Evolutionary conservation across 2,888 invertebrate species (phyloP).

Genomic region (Drosophila meridiana): DNA sequence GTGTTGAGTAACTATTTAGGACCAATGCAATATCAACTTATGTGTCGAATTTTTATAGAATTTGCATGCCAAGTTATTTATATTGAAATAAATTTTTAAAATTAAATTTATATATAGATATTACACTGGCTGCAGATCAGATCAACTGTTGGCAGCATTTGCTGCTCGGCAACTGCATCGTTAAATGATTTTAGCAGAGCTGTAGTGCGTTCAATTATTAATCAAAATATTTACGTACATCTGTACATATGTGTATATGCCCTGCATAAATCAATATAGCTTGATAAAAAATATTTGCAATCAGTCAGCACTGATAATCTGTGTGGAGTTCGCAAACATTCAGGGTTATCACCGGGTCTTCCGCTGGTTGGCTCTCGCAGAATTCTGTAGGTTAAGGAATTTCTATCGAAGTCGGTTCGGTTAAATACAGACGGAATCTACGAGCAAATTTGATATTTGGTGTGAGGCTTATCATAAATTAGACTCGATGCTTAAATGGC

Average conservation of each 20-base stretch:
- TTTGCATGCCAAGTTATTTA: neutral
- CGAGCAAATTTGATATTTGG: conserved; percentile 27
- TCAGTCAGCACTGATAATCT: conserved; percentile 32
- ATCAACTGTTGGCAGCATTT: neutral
- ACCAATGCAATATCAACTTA: too few relatives aligned
- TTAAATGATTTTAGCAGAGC: neutral
- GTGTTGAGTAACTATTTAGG: neutral
- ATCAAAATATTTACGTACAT: neutral
- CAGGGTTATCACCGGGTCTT: conserved; percentile 38
- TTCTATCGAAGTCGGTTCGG: conserved; percentile 27
- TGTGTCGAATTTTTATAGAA: too few relatives aligned
- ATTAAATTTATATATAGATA: neutral
- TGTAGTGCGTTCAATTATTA: neutral
- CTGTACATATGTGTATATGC: neutral
- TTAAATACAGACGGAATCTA: conserved; percentile 2
- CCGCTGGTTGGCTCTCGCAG: conserved; percentile 11
- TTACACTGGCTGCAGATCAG: neutral
- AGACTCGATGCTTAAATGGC: conserved; percentile 40
- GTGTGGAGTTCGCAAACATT: conserved; percentile 19
- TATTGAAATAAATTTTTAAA: neutral
- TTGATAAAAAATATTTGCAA: conserved; percentile 32
- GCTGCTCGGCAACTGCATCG: conserved; percentile 7
- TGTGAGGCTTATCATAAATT: conserved; percentile 75
- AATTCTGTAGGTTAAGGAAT: conserved; percentile 15
- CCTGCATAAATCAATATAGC: conserved; percentile 28